phyloP scores from a whole-genome alignment of 2,888 invertebrate species.

The Adelphocoris suturalis region DNA sequence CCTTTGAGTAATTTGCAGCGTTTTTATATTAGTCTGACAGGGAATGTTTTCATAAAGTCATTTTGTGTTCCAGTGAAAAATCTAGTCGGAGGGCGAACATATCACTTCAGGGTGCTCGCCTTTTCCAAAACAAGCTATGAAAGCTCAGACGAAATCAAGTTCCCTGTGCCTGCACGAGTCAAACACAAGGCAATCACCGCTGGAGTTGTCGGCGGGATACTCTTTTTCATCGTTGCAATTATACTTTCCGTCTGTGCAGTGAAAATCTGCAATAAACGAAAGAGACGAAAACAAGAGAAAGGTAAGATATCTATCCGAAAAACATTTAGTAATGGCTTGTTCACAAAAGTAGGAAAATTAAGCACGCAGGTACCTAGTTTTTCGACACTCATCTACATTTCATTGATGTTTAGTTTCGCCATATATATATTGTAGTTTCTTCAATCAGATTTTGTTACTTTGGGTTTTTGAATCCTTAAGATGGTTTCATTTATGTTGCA shows the following conservation, averaged over 20 bases:
- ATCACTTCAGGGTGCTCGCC: constrained; percentile 94
- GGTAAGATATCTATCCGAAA: constrained; percentile 82
- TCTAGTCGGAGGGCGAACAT: constrained; percentile 93
- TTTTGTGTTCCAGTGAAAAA: constrained; percentile 86
- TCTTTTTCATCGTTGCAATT: constrained; percentile 98
- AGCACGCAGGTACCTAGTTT: no score
- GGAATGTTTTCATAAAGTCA: background rate
- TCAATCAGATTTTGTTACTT: no score
- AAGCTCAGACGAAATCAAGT: constrained; percentile 92
- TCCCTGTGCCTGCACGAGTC: constrained; percentile 92
- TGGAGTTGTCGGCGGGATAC: constrained; percentile 96
- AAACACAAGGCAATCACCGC: constrained; percentile 97
- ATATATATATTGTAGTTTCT: no score
- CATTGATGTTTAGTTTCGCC: no score
- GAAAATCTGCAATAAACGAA: constrained; percentile 98
- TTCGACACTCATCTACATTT: no score
- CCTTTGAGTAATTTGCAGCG: no score
- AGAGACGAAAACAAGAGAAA: constrained; percentile 98
- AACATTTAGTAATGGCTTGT: no score
- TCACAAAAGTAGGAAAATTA: no score
- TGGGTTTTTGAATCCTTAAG: no score
- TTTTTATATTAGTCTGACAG: no score
- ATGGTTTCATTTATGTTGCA: constrained; percentile 82
- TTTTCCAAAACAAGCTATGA: constrained; percentile 92
- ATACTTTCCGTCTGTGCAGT: constrained; percentile 98